phyloP scores from a whole-genome alignment of 1,140 invertebrate genomes.

The Varroa destructor region DNA sequence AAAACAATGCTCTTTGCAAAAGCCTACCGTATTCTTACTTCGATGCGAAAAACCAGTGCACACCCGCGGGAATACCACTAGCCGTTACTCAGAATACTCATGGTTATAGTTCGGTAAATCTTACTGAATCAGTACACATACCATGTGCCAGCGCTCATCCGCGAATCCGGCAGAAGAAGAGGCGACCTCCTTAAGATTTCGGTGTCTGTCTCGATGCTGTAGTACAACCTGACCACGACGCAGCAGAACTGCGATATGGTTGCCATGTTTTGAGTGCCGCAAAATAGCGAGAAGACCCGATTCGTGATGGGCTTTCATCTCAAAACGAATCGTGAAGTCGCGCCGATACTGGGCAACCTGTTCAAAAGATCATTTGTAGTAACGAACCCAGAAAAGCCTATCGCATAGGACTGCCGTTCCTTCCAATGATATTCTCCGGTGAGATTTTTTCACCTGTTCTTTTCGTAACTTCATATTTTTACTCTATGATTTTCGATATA shows the following conservation, averaged over 20 bases:
- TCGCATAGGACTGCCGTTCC: neutral
- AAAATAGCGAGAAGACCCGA: slow-evolving; percentile 65
- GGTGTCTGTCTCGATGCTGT: slow-evolving; percentile 49
- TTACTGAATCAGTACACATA: slow-evolving; percentile 35
- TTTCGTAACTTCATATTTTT: too few species aligned
- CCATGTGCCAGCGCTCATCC: slow-evolving; percentile 70
- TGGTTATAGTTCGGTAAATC: neutral
- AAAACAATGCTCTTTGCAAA: too few species aligned
- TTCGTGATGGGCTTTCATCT: slow-evolving; percentile 69
- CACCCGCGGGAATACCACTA: too few species aligned
- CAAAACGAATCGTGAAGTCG: slow-evolving; percentile 50
- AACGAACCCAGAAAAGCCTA: slow-evolving; percentile 9
- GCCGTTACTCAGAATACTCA: neutral
- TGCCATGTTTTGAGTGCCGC: slow-evolving; percentile 42
- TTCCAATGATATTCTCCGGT: neutral
- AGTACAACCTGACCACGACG: slow-evolving; percentile 56
- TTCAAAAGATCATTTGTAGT: slow-evolving; percentile 44
- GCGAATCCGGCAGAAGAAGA: slow-evolving; percentile 49
- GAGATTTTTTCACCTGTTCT: too few species aligned
- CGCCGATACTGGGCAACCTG: slow-evolving; percentile 20
- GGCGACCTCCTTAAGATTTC: slow-evolving; percentile 48
- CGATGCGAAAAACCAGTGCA: too few species aligned
- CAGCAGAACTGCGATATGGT: slow-evolving; percentile 56
- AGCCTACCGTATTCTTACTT: too few species aligned
- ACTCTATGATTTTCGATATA: neutral